A percentile compares a stretch with the other conserved stretches of the same genome.
Conservation (phyloP, 2,797 vertebrate genomes). For the Denticeps clupeoides region DNA sequence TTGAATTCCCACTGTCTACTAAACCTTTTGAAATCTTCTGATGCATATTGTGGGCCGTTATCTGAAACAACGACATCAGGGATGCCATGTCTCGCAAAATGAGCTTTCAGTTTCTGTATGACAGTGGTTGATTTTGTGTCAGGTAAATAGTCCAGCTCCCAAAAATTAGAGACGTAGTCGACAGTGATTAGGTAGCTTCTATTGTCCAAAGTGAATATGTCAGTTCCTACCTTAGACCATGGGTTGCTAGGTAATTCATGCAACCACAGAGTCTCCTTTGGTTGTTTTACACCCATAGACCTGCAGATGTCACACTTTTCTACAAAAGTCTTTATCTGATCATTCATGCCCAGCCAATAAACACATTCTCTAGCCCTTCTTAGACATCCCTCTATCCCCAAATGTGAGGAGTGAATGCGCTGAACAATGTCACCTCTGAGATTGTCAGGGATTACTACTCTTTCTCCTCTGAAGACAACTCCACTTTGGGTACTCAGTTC, state of each 20-base stretch:
- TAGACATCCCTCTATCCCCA: constrained; percentile 13
- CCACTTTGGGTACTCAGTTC: constrained; percentile 12
- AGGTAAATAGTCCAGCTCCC: constrained; percentile 5
- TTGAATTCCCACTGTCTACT: not conserved
- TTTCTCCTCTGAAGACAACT: constrained; percentile 15
- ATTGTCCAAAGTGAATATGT: constrained; percentile 13
- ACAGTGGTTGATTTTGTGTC: constrained; percentile 12
- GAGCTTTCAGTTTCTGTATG: constrained; percentile 6
- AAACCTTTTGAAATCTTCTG: not conserved
- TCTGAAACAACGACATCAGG: not conserved
- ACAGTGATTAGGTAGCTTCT: constrained; percentile 14
- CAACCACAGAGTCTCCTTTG: constrained; percentile 14
- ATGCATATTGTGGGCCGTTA: not conserved
- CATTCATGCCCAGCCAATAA: constrained; percentile 15
- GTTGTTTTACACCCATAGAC: constrained; percentile 8
- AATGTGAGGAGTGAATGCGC: constrained; percentile 1
- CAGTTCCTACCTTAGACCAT: constrained; percentile 18
- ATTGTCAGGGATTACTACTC: constrained; percentile 1
- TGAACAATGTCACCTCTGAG: constrained; percentile 4
- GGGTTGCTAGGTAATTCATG: constrained; percentile 7
- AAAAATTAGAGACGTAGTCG: constrained; percentile 13
- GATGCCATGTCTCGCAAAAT: not conserved
- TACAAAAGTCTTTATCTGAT: constrained; percentile 11
- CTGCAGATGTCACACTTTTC: constrained; percentile 12
- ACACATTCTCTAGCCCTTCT: constrained; percentile 15